Evolutionary conservation across 2,888 invertebrate genomes (phyloP), one percentile per base, ranked within the genome.

Genomic region (Mayetiola destructor): DNA sequence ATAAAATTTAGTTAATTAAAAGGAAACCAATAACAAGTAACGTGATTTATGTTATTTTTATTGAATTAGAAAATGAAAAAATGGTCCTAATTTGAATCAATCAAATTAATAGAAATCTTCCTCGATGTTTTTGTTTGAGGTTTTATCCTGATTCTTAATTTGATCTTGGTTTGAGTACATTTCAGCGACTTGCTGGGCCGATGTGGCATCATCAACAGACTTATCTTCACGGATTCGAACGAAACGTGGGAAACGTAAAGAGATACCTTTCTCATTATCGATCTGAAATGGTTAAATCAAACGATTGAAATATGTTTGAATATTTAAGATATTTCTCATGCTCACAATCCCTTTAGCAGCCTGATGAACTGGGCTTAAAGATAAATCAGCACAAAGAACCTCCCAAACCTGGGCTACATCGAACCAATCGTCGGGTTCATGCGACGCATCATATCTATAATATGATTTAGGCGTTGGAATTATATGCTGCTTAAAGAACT

Each of bases 381-480:
- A 96, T 59, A 99, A 78, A 78, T 99, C 97, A 0, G 97, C 97
- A 70, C 94, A 93, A 69, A 95, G 93, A 57, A 96, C 81, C 77
- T 96, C 96, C 93, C 94, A 95, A 58, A 99, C 94, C 71, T 84
- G 80, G 16, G 81, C 81, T 3, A 92, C 80, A 62, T 82, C 81
- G 69, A 95, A 84, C 94, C 95, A 95, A 66, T 82, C 86, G 75
- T 95, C 94, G 1, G 94, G 87, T 64, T 78, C 75, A 63, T 85
- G 80, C 8, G 78, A 74, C 0, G 71, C 62, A 70, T 93, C 92
- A 69, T 76, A 94, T 53, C 82, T 77, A 66, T 88, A 92, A 68
- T 94, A 93, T 0, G 81, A 78, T 67, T 85, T 85, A 0, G 93
- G 82, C 35, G 76, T 75, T 0, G 80, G 74, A 40, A 93, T 82